phyloP scores from a whole-genome alignment of 2,797 vertebrate species.

The Pipistrellus kuhlii region DNA sequence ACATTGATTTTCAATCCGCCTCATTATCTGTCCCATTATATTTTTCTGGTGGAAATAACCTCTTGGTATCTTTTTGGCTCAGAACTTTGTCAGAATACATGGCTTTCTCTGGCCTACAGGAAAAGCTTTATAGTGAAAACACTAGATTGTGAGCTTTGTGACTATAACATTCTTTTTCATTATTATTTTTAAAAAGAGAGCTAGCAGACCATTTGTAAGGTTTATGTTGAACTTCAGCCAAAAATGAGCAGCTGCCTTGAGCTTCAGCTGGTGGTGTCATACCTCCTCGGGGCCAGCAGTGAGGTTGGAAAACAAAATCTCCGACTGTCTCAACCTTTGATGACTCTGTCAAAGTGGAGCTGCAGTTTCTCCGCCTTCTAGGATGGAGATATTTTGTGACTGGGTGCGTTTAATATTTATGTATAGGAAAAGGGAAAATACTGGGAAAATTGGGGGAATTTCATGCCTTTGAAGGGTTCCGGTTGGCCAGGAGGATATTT shows the following conservation, averaged over 20 bases:
- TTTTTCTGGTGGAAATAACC: slow-evolving; percentile 11
- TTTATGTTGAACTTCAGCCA: slow-evolving; percentile 83
- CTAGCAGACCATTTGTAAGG: slow-evolving; percentile 81
- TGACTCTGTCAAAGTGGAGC: slow-evolving; percentile 72
- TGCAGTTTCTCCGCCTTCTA: slow-evolving; percentile 50
- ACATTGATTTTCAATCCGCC: neutral
- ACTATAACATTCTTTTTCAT: slow-evolving; percentile 44
- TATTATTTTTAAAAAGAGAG: slow-evolving; percentile 57
- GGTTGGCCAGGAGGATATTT: slow-evolving; percentile 54
- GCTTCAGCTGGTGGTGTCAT: slow-evolving; percentile 73
- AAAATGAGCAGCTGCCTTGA: slow-evolving; percentile 84
- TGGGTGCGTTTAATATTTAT: slow-evolving; percentile 12
- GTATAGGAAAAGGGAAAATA: neutral
- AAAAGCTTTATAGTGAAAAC: slow-evolving; percentile 69
- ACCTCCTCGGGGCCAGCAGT: slow-evolving; percentile 76
- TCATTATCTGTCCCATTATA: neutral
- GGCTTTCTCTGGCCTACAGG: slow-evolving; percentile 77
- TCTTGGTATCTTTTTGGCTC: neutral
- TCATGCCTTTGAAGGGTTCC: slow-evolving; percentile 55
- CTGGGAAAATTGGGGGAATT: neutral
- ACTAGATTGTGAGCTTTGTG: slow-evolving; percentile 11
- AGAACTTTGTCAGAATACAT: slow-evolving; percentile 73
- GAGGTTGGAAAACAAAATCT: slow-evolving; percentile 78
- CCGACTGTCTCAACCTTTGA: slow-evolving; percentile 74
- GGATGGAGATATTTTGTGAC: neutral